Base-by-base conservation (phyloP, 2,888 invertebrate species). In the Crossocerus cetratus region DNA sequence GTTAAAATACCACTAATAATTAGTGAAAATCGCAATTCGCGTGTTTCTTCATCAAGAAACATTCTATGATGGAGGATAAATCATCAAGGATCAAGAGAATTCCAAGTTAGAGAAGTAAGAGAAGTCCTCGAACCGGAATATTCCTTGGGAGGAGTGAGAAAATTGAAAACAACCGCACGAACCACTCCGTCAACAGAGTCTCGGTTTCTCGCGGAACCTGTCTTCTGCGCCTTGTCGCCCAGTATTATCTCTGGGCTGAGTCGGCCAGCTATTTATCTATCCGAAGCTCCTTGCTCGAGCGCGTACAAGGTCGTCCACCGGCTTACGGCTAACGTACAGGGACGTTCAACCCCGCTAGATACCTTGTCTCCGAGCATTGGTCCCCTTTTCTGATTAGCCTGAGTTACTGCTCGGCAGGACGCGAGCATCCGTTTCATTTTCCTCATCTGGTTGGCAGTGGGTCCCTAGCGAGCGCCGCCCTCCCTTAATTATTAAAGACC, bases 91-190 rank as follows among this genome's bases (percentile, higher is more conserved):
- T n/a, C 5, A 32, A 11, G 32, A 5, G 5, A 32, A 32, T 32
- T 32, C 32, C 8, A 8, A 8, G 8, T 4, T 8, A 32, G 4
- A 32, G 3, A 32, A 32, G 32, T 32, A 4, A 3, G 8, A 5
- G 32, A 32, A 32, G 32, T 32, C 5, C 32, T 32, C 32, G 32
- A n/a, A n/a, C 32, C 5, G 4, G 20, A 43, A 53, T 21, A 18
- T n/a, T 20, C 42, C 16, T 11, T 18, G 18, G 21, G 43, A 53
- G 60, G 42, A 69, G 1, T 43, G 13, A 64, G 74, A 69, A 74
- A 76, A 76, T 76, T 76, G 74, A 76, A 76, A 70, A 74, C 64
- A 70, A 67, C 61, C 58, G 16, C 55, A 55, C 64, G 55, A 58
- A 74, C 61, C 43, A 70, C 64, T 70, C 64, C 49, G 43, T 62